These are phyloP conservation scores for Gymnopithys bicolor DNA, from an alignment of 2,797 vertebrate species.

Conservation along the genomic window DNA sequence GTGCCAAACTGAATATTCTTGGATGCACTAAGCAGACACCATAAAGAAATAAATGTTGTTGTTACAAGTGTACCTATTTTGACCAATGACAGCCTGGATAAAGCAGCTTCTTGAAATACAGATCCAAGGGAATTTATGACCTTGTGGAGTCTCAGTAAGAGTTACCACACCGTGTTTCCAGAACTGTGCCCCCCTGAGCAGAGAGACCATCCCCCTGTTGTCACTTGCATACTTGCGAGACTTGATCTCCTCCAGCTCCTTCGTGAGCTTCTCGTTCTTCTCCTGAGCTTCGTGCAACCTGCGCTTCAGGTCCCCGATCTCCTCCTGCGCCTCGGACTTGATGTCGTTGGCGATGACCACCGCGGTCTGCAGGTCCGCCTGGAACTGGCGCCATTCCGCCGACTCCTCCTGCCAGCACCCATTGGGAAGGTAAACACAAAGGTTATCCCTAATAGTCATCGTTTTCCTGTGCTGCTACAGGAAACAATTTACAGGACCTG, in stretches of 20 bases:
- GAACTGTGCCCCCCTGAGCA: not conserved
- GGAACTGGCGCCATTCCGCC: constrained; percentile 96
- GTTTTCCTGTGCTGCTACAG: not conserved
- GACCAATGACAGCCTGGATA: not conserved
- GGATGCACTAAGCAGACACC: not conserved
- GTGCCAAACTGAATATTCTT: not conserved
- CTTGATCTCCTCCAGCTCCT: constrained; percentile 93
- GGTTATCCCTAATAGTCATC: not conserved
- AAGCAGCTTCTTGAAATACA: not conserved
- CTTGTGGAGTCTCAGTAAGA: not conserved
- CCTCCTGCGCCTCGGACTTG: constrained; percentile 95
- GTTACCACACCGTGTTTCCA: not conserved
- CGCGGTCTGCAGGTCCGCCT: constrained; percentile 94
- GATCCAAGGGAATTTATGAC: not conserved
- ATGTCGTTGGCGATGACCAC: constrained; percentile 97
- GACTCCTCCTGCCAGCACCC: constrained; percentile 87
- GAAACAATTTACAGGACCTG: not conserved
- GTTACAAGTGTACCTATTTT: not conserved
- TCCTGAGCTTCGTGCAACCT: constrained; percentile 90
- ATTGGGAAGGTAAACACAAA: not conserved
- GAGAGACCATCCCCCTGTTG: not conserved
- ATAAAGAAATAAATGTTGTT: not conserved
- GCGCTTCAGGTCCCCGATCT: constrained; percentile 93
- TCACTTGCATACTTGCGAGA: constrained; percentile 89
- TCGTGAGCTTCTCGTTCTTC: constrained; percentile 92